Evolutionary conservation across 2,797 vertebrate genomes (phyloP).

Genomic region (Malacoctenus gilli): DNA sequence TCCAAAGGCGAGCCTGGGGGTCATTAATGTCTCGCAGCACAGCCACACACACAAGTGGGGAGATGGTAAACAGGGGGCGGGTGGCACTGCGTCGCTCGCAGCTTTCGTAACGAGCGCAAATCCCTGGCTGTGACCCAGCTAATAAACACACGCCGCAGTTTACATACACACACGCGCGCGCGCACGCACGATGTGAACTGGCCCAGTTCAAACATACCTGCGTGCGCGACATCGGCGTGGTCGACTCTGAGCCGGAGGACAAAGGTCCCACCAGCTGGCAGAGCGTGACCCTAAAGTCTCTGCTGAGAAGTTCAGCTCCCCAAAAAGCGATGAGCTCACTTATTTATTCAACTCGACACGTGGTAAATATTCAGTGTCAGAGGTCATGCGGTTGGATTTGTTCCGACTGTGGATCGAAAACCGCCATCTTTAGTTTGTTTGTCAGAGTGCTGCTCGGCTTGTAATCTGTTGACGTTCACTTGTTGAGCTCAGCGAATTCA

Average conservation of each 20-base stretch:
- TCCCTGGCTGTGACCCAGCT: constrained; percentile 22
- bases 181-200: not conserved
- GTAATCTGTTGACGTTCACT: too few relatives aligned
- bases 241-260: constrained; percentile 5
- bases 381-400: too few relatives aligned
- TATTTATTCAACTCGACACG: too few relatives aligned
- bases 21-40: constrained; percentile 33
- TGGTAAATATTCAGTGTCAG: too few relatives aligned
- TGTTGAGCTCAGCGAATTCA: too few relatives aligned
- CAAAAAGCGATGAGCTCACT: not conserved
- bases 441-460: too few relatives aligned
- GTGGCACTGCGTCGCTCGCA: constrained; percentile 23
- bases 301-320: not conserved
- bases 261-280: not conserved
- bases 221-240: constrained; percentile 2
- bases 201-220: constrained; percentile 19
- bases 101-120: constrained; percentile 56
- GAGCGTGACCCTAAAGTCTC: not conserved
- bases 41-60: constrained; percentile 18
- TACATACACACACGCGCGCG: not conserved
- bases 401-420: too few relatives aligned
- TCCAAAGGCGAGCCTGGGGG: constrained; percentile 17
- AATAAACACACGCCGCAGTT: constrained; percentile 14
- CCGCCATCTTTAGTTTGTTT: too few relatives aligned
- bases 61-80: constrained; percentile 53